These are phyloP conservation scores for Knipowitschia caucasica DNA, from an alignment of 2,797 vertebrate species.

Conservation along the genomic window DNA sequence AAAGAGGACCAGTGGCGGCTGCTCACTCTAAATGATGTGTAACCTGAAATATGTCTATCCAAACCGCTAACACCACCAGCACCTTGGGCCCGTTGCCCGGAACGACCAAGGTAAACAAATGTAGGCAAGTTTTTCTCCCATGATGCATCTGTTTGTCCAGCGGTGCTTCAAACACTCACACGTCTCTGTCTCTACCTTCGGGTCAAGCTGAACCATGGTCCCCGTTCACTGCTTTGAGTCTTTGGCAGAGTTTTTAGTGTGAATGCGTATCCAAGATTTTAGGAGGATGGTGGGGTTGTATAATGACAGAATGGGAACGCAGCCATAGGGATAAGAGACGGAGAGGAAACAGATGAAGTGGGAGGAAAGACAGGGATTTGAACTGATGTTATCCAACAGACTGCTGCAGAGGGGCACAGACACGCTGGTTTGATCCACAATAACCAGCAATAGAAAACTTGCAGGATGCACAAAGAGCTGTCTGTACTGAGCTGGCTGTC, in stretches of 20 bases:
- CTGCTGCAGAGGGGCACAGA: conserved; percentile 50
- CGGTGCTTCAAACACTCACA: conserved; percentile 58
- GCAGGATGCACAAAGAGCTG: conserved; percentile 12
- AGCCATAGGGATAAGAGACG: conserved; percentile 59
- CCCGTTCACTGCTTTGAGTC: conserved; percentile 25
- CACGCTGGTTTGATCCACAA: conserved; percentile 52
- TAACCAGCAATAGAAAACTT: conserved; percentile 40
- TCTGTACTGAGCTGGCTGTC: not conserved
- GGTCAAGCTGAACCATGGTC: conserved; percentile 46
- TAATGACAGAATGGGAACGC: conserved; percentile 71
- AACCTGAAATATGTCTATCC: conserved; percentile 13
- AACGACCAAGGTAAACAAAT: conserved; percentile 46
- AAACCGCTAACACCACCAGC: conserved; percentile 16
- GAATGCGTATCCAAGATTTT: conserved; percentile 59
- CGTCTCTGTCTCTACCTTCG: conserved; percentile 52
- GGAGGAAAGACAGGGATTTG: conserved; percentile 37
- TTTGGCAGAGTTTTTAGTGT: conserved; percentile 45
- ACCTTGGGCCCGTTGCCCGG: conserved; percentile 25
- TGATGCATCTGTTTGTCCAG: conserved; percentile 59
- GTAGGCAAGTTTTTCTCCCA: conserved; percentile 47
- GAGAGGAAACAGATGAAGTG: conserved; percentile 32
- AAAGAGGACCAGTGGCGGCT: conserved; percentile 5
- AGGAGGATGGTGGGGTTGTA: conserved; percentile 53
- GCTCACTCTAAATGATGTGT: conserved; percentile 15
- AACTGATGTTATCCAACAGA: conserved; percentile 60